Evolutionary conservation across 2,113 vertebrate genomes (phyloP), one percentile per base, ranked within the genome.

Genomic region (Falco punctatus): DNA sequence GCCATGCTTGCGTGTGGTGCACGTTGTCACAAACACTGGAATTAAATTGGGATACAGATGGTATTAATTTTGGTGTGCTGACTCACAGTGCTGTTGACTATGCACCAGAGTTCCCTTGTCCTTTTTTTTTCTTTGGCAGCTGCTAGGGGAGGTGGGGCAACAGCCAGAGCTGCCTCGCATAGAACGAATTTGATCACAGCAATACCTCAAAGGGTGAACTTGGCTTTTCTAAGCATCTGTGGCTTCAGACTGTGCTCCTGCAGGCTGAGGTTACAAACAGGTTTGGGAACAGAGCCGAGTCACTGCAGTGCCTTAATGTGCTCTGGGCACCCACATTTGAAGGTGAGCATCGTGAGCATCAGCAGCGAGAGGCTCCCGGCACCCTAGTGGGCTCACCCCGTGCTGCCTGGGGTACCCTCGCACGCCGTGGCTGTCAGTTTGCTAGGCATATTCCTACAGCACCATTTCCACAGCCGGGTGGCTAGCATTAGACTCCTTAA

Each of bases 41-140:
- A 67, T 80, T 95, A 95, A 95, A 91, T 21, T 92, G 75, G 54
- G 86, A 81, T 91, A 24, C 96, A 96, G 93, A 95, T 86, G 93
- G 86, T 35, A 49, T 87, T 81, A 70, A 77, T 90, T 96, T 82
- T 70, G 81, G 78, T 83, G 67, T 61, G 75, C 81, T 77, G 91
- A 69, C 44, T 89, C 77, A 54, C 32, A 51, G 64, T 21, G 40
- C 52, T 61, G 13, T 14, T 67, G 59, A 88, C 4, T 4, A 90
- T 13, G n/a, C 81, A 84, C 57, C 40, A 66, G 69, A 24, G 4
- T 57, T 81, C 72, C 66, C 80, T n/a, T 72, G 16, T 52, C 35
- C 62, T 59, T 65, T 64, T 42, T 64, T 42, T 28, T 66, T 3
- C 54, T 67, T 28, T 3, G 5, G 83, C 72, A 88, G 86, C 64